Base-by-base conservation (phyloP, 2,113 vertebrate species). In the Gopherus flavomarginatus region DNA sequence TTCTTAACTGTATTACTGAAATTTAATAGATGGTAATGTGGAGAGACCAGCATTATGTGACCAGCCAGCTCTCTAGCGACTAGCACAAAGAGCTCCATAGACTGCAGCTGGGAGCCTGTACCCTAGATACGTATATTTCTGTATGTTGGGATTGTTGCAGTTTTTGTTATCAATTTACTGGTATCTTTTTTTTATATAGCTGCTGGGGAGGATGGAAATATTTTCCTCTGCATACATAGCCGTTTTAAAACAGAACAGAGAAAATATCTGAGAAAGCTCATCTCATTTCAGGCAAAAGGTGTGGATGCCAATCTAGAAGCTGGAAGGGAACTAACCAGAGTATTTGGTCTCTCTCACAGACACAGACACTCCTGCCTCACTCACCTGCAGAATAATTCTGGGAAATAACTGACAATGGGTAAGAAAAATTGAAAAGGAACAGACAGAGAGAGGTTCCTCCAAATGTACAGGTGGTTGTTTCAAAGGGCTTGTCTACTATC, bases 251-350 rank as follows among this genome's bases (percentile, higher is more conserved):
- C 50, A 84, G 42, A 14, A 50, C n/a, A 78, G 17, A 88, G 92
- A 85, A 62, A 95, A 86, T 44, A 91, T 85, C 95, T 90, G 78
- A 86, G 85, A 35, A 89, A 86, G 42, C 31, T 85, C 52, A 0
- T n/a, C 24, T 52, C 19, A 22, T 21, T 38, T 72, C 65, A 72
- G 65, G 22, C 17, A 22, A 9, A 65, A n/a, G 65, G 8, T 38
- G 19, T 38, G 16, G 1, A 0, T 4, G 6, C 1, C 83, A 54
- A 5, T 11, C 29, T 84, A 86, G 47, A 11, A 56, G 2, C 49
- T 65, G 75, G n/a, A 85, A 91, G 75, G 12, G 42, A 91, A 65
- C 1, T 1, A 85, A 92, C 5, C n/a, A 38, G n/a, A 72, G 19
- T 11, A 72, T 72, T 72, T 72, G 65, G 38, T 72, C n/a, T 72